Evolutionary conservation across 1,140 invertebrate genomes (phyloP).

Genomic region (Aleiodes sp.): DNA sequence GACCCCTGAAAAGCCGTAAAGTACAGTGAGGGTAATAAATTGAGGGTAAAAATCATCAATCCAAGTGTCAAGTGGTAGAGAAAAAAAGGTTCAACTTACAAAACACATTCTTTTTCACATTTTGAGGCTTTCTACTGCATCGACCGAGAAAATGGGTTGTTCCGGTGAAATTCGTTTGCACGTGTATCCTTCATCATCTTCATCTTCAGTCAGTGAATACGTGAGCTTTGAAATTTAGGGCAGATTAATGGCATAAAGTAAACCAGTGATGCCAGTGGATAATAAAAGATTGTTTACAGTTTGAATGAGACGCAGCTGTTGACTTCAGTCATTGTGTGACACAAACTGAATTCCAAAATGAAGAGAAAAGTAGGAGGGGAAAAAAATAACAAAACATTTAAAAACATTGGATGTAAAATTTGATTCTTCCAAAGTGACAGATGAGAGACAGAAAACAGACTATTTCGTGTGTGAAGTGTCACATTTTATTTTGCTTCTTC

Average conservation of each 20-base stretch:
- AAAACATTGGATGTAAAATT: constrained; percentile 14
- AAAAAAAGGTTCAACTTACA: neutral
- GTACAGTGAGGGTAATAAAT: constrained; percentile 26
- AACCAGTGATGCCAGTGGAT: neutral
- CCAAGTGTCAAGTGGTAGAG: constrained; percentile 26
- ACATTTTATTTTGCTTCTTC: constrained; percentile 9
- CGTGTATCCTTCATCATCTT: no score
- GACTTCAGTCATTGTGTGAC: neutral
- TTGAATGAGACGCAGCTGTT: neutral
- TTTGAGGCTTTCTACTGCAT: neutral
- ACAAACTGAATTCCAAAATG: neutral
- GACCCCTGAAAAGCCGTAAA: constrained; percentile 12
- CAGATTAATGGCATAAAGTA: neutral
- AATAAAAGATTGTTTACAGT: constrained; percentile 19
- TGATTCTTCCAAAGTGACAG: neutral
- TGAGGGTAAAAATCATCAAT: constrained; percentile 36
- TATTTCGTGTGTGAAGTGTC: neutral
- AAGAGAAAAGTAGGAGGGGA: neutral
- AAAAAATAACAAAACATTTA: constrained; percentile 9
- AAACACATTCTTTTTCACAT: neutral
- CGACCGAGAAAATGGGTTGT: neutral
- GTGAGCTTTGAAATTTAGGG: neutral
- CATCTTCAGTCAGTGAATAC: neutral
- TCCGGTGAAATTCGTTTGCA: neutral
- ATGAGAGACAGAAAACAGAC: neutral